Conservation (phyloP, 2,113 vertebrate species). For the Anhinga anhinga region DNA sequence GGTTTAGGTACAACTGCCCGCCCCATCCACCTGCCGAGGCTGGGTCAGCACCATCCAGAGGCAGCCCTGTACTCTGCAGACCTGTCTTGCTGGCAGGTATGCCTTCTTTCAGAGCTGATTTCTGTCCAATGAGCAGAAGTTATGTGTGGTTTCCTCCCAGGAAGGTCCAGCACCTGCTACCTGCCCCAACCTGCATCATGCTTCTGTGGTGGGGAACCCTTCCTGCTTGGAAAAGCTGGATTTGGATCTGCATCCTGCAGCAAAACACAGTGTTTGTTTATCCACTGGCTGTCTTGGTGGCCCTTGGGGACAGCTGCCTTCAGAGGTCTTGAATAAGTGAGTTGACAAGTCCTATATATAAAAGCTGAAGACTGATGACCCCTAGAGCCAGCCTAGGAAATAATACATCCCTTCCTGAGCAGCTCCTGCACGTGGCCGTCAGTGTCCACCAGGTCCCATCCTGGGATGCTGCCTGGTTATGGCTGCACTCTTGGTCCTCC, state of each 20-base stretch:
- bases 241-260: neutral
- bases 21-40: fast-evolving
- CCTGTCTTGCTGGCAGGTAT: neutral
- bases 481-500: fast-evolving
- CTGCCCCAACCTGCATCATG: neutral
- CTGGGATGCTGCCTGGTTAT: fast-evolving
- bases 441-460: fast-evolving
- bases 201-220: neutral
- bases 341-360: neutral
- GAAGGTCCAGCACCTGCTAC: neutral
- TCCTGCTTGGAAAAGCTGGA: neutral
- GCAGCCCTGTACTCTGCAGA: neutral
- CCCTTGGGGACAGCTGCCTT: neutral
- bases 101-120: neutral
- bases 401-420: neutral
- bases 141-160: neutral
- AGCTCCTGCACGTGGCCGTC: fast-evolving
- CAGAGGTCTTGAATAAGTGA: neutral
- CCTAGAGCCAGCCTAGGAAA: conserved; percentile 44
- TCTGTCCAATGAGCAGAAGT: neutral
- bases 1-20: fast-evolving
- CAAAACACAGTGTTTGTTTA: neutral
- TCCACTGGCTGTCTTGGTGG: neutral
- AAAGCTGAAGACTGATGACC: conserved; percentile 56
- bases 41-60: neutral